Conservation (phyloP, 2,797 vertebrate species). For the Acipenser ruthenus region DNA sequence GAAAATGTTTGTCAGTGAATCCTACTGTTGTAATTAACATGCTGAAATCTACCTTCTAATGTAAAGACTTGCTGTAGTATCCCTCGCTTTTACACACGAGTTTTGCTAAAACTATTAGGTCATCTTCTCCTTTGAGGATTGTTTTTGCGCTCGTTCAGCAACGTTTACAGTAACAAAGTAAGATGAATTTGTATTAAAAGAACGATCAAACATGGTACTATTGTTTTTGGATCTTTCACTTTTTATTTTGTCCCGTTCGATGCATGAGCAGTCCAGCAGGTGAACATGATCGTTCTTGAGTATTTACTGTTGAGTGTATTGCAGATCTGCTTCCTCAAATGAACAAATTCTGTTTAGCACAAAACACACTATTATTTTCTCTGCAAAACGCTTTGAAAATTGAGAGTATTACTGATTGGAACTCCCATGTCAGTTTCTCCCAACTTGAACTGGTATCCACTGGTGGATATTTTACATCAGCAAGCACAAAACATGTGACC, state of each 20-base stretch:
- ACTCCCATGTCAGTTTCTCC: too few relatives aligned
- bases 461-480: background rate
- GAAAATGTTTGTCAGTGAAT: conserved; percentile 2
- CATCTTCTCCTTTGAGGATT: conserved; percentile 42
- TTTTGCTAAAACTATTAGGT: conserved; percentile 39
- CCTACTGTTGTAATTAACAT: conserved; percentile 43
- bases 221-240: conserved; percentile 32
- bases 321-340: background rate
- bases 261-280: background rate
- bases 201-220: conserved; percentile 38
- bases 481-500: background rate
- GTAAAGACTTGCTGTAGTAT: conserved; percentile 35
- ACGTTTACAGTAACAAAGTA: background rate
- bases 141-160: conserved; percentile 17
- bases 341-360: conserved; percentile 33
- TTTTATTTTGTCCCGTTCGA: conserved; percentile 35
- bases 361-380: background rate
- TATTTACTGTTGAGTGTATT: background rate
- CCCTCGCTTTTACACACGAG: background rate
- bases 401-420: too few relatives aligned
- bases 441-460: too few relatives aligned
- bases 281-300: background rate
- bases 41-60: conserved; percentile 38
- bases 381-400: background rate
- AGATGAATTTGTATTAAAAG: conserved; percentile 31